Conservation (phyloP, 2,888 invertebrate species). For the Elysia crispata region DNA sequence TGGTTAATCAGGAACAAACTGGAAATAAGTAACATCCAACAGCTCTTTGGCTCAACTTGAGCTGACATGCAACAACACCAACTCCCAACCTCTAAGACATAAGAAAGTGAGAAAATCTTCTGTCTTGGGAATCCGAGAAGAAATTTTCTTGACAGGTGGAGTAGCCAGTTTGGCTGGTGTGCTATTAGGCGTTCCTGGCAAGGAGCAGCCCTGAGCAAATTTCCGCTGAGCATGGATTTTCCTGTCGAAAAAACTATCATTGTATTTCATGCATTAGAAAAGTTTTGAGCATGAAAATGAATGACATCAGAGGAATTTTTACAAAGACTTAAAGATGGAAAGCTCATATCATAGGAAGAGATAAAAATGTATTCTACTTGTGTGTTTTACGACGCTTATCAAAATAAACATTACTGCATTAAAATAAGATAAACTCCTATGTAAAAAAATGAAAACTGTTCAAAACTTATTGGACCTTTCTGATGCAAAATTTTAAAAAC, state of each 20-base stretch:
- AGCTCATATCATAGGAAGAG: no score
- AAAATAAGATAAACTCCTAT: no score
- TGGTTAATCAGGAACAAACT: no score
- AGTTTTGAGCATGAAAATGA: no score
- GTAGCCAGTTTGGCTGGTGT: slow-evolving; percentile 57
- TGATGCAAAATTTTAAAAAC: no score
- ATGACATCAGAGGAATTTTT: no score
- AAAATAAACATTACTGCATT: no score
- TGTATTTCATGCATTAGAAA: slow-evolving; percentile 26
- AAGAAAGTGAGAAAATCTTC: slow-evolving; percentile 91
- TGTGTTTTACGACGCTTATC: background rate
- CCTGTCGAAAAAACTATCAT: slow-evolving; percentile 54
- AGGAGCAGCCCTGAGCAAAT: slow-evolving; percentile 86
- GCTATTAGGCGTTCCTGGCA: slow-evolving; percentile 61
- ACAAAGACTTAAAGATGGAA: no score
- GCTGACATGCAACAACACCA: slow-evolving; percentile 22
- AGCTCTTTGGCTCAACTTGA: background rate
- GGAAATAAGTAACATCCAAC: no score
- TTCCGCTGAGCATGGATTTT: slow-evolving; percentile 82
- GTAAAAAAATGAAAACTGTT: no score
- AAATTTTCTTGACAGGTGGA: slow-evolving; percentile 64
- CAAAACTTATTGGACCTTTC: no score
- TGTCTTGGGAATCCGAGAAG: slow-evolving; percentile 84
- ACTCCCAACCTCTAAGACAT: slow-evolving; percentile 85
- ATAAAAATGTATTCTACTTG: background rate